Evolutionary conservation across 2,797 vertebrate species (phyloP).

Genomic region (Mustela erminea): DNA sequence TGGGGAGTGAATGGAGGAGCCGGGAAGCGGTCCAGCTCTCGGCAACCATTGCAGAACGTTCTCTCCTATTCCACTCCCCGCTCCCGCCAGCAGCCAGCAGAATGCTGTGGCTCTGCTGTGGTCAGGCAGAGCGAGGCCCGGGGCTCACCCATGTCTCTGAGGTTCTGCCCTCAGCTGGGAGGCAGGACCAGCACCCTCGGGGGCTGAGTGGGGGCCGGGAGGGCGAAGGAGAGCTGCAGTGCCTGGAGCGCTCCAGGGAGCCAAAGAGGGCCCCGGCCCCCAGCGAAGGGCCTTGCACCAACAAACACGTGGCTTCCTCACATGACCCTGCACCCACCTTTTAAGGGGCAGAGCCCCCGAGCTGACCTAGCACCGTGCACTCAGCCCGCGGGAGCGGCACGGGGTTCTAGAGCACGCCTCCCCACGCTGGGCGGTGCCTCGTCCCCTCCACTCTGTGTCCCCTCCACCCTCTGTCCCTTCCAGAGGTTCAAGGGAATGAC

Average conservation of each 20-base stretch:
- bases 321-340: background rate
- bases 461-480: background rate
- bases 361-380: background rate
- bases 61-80: background rate
- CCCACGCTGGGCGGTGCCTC: rapidly evolving
- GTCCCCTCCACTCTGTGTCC: rapidly evolving
- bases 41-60: background rate
- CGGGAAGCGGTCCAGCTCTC: background rate
- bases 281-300: background rate
- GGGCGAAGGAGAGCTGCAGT: background rate
- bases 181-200: background rate
- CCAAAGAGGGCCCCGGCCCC: background rate
- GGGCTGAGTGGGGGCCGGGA: rapidly evolving
- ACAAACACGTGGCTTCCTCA: background rate
- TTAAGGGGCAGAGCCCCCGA: background rate
- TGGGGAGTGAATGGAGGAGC: background rate
- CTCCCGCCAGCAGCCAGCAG: background rate
- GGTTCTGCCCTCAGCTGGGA: background rate
- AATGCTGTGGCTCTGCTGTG: background rate
- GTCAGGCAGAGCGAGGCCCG: background rate
- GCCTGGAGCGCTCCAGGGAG: background rate
- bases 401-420: background rate
- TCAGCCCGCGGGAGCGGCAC: too few relatives aligned
- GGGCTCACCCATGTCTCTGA: background rate
- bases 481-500: background rate